Evolutionary conservation across 2,113 vertebrate species (phyloP).

Genomic region (Xiphias gladius): DNA sequence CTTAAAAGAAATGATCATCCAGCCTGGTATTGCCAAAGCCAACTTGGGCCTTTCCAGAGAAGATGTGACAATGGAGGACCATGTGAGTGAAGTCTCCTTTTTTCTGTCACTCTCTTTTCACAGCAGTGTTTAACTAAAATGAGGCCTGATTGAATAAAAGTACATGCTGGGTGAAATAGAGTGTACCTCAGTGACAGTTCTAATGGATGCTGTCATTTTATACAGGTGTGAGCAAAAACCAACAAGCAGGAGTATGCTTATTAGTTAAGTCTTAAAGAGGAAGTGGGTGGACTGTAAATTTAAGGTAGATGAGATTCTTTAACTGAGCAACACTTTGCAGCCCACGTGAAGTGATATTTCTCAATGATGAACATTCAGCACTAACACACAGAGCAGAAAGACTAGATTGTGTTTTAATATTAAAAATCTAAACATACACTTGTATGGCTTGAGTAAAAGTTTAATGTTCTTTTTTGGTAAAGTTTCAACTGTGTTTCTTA

Average conservation of each 20-base stretch:
- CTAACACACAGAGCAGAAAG: not conserved
- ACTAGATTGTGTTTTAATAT: too few species aligned
- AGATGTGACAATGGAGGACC: constrained; percentile 97
- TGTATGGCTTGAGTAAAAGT: not conserved
- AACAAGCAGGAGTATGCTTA: not conserved
- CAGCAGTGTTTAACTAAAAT: not conserved
- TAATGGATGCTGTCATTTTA: too few species aligned
- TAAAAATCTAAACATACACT: not conserved
- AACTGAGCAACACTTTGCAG: not conserved
- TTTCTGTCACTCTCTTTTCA: not conserved
- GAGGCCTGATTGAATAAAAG: not conserved
- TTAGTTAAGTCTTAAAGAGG: not conserved
- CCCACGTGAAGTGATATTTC: too few species aligned
- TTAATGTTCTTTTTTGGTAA: not conserved
- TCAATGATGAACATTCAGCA: not conserved
- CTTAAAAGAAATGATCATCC: constrained; percentile 98
- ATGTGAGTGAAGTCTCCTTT: constrained; percentile 85
- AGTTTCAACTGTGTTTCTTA: not conserved
- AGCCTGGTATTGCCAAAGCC: constrained; percentile 97
- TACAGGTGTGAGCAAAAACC: too few species aligned
- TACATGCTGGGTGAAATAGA: not conserved
- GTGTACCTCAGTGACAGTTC: too few species aligned
- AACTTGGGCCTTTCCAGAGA: constrained; percentile 95
- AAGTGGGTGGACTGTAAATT: too few species aligned
- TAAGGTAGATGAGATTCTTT: not conserved